phyloP scores from a whole-genome alignment of 2,113 vertebrate species.

The Rhynchomys soricoides region DNA sequence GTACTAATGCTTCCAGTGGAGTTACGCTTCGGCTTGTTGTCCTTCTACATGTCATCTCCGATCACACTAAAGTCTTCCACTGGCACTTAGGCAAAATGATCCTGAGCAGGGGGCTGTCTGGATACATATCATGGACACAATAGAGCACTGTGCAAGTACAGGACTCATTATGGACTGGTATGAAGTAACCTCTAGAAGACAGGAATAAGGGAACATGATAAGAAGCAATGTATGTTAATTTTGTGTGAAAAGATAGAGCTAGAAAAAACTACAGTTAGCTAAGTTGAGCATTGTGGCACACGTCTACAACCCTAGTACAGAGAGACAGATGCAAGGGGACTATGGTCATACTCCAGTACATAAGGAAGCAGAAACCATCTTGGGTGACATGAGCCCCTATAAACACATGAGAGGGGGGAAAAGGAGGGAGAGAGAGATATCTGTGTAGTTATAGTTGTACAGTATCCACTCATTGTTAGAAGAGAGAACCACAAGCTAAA shows the following conservation, averaged over 20 bases:
- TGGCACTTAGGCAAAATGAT: neutral
- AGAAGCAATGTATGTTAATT: neutral
- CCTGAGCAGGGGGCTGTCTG: neutral
- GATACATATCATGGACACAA: neutral
- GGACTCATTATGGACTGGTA: neutral
- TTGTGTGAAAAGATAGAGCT: neutral
- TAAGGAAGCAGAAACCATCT: no score
- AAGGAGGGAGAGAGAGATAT: no score
- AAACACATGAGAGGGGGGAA: neutral
- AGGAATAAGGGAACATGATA: neutral
- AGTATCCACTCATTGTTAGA: neutral
- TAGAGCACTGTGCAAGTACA: neutral
- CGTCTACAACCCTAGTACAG: neutral
- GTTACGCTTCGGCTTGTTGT: neutral
- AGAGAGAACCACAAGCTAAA: constrained; percentile 11
- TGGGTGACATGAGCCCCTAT: neutral
- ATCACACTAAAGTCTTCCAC: neutral
- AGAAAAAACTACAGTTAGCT: neutral
- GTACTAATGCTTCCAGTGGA: neutral
- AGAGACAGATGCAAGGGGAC: neutral
- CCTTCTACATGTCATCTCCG: neutral
- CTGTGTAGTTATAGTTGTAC: neutral
- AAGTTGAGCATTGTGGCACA: neutral
- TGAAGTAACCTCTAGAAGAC: neutral
- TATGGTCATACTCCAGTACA: neutral